Conservation (phyloP, 2,888 invertebrate genomes). For the Cecidostiba fungosa region DNA sequence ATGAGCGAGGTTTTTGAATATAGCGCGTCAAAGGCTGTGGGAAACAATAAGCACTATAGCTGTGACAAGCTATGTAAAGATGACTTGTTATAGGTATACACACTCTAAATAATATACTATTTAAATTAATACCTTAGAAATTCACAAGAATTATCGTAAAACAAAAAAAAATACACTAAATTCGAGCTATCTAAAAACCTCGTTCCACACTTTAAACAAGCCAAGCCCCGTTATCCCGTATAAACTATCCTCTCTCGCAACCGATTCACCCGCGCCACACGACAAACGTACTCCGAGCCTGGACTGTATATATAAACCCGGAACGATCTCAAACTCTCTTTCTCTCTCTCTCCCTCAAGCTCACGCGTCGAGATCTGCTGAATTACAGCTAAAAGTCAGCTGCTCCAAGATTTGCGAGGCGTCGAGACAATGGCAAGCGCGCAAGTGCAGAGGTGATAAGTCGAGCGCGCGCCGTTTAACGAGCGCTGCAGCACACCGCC, state of each 20-base stretch:
- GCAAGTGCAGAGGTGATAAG: constrained; percentile 49
- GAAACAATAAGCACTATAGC: no score
- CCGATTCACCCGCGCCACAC: neutral
- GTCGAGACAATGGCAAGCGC: constrained; percentile 19
- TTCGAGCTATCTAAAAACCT: no score
- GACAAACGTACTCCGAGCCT: neutral
- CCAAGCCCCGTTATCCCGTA: neutral
- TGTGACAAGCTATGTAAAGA: no score
- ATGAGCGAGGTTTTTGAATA: neutral
- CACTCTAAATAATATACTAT: no score
- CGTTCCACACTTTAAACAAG: neutral
- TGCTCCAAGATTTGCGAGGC: constrained; percentile 34
- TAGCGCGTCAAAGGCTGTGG: no score
- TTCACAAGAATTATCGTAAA: neutral
- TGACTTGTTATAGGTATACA: no score
- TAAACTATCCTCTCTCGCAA: neutral
- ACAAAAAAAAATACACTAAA: neutral
- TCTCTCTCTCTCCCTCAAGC: neutral
- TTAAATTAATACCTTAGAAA: no score
- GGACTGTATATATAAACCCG: neutral
- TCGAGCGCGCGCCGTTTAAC: constrained; percentile 27
- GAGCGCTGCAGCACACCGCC: neutral
- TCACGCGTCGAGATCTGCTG: neutral
- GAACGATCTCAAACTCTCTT: neutral
- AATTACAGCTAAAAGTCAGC: constrained; percentile 17